A percentile compares a stretch with the other conserved stretches of the same genome.
These are phyloP conservation scores for Ciconia stormi DNA, from an alignment of 2,113 vertebrate species.

Conservation along the genomic window DNA sequence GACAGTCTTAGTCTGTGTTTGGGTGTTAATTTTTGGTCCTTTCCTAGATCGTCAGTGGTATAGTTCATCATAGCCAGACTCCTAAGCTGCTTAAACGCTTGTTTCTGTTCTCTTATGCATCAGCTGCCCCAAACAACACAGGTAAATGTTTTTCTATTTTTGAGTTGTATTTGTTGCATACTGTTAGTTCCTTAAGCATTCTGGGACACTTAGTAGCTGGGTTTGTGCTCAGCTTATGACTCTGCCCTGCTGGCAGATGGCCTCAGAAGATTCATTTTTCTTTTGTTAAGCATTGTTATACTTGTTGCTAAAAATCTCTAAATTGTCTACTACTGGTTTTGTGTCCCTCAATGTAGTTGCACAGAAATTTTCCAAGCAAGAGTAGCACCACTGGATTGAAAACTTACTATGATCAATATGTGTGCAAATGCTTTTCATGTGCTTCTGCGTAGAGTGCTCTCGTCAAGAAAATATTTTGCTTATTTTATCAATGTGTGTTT, in stretches of 20 bases:
- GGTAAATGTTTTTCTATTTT: slow-evolving; percentile 62
- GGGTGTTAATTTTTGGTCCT: slow-evolving; percentile 45
- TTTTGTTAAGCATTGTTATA: not conserved
- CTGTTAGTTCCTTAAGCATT: not conserved
- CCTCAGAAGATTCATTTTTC: not conserved
- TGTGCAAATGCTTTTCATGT: not conserved
- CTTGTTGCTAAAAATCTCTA: not conserved
- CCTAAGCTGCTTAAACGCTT: slow-evolving; percentile 85
- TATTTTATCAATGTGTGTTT: not conserved
- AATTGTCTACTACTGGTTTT: not conserved
- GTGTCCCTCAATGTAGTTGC: not conserved
- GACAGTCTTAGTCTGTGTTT: not conserved
- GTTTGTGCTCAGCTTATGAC: not conserved
- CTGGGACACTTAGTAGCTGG: not conserved
- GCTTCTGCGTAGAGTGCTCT: not conserved
- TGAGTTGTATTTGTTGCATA: not conserved
- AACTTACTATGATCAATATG: not conserved
- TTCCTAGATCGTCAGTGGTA: slow-evolving; percentile 86
- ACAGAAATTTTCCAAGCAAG: not conserved
- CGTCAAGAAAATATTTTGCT: not conserved
- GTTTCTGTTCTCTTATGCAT: slow-evolving; percentile 86
- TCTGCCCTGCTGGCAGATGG: not conserved
- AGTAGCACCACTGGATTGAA: not conserved
- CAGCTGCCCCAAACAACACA: slow-evolving; percentile 63
- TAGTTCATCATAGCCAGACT: slow-evolving; percentile 85